Percentiles rank a stretch among this genome's conserved stretches.
Conservation (phyloP, 2,113 vertebrate species). For the Psilopsiagon aymara region DNA sequence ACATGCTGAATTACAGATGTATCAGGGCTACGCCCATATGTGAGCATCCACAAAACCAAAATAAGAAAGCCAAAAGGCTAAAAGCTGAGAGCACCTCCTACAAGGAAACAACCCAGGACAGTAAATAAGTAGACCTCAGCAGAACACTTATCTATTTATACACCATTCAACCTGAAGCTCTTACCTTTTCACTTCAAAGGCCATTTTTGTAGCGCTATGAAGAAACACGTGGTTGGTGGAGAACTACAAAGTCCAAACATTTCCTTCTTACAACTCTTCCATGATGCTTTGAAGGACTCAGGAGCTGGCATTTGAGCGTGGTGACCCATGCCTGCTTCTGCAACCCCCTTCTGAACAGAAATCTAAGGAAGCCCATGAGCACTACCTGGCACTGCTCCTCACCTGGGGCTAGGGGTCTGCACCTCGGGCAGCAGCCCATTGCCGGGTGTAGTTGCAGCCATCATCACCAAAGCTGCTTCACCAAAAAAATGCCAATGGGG, state of each 20-base stretch:
- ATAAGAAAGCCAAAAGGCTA: neutral
- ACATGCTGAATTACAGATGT: fast-evolving
- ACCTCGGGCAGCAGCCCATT: neutral
- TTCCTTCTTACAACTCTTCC: neutral
- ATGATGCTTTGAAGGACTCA: fast-evolving
- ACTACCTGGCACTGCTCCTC: fast-evolving
- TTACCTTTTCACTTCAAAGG: neutral
- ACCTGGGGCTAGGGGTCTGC: neutral
- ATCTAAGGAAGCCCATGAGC: fast-evolving
- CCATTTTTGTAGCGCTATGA: fast-evolving
- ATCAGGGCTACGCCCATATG: fast-evolving
- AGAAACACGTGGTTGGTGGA: fast-evolving
- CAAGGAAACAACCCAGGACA: fast-evolving
- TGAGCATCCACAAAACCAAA: neutral
- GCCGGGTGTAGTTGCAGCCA: neutral
- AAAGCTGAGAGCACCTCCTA: neutral
- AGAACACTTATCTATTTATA: neutral
- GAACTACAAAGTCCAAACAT: fast-evolving
- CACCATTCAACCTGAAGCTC: neutral
- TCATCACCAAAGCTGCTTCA: neutral
- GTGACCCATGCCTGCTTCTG: fast-evolving
- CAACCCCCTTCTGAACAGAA: fast-evolving
- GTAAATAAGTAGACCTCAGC: fast-evolving
- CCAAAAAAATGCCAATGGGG: neutral
- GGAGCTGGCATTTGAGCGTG: fast-evolving